Conservation (phyloP, 2,797 vertebrate species). For the Galagoides demidoff region DNA sequence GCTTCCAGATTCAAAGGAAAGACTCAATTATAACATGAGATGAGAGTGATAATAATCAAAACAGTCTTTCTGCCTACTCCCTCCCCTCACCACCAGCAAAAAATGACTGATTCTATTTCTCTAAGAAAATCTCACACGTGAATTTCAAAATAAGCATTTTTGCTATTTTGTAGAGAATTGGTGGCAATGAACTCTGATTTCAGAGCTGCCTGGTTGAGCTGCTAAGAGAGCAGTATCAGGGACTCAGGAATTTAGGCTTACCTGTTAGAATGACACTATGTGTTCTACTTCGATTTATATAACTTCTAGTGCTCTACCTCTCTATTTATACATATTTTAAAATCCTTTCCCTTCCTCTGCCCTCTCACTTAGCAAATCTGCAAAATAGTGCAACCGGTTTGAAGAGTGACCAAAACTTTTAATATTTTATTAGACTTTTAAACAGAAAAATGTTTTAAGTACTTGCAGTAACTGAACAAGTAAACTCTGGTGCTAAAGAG, state of each 20-base stretch:
- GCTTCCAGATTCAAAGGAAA: slow-evolving; percentile 27
- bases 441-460: slow-evolving; percentile 30
- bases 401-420: not conserved
- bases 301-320: not conserved
- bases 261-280: not conserved
- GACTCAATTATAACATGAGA: not conserved
- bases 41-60: not conserved
- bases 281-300: not conserved
- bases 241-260: not conserved
- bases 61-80: not conserved
- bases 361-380: not conserved
- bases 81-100: not conserved
- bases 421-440: slow-evolving; percentile 18
- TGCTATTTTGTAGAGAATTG: not conserved
- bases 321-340: not conserved
- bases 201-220: not conserved
- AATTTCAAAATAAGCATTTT: slow-evolving; percentile 21
- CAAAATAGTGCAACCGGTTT: slow-evolving; percentile 2
- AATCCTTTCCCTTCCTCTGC: slow-evolving; percentile 9
- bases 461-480: slow-evolving; percentile 27
- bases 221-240: not conserved
- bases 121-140: not conserved
- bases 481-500: not conserved
- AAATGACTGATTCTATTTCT: slow-evolving; percentile 12
- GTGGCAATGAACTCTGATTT: not conserved